These are phyloP conservation scores for Microtus montanus DNA, from an alignment of 2,113 vertebrate species.

Conservation along the genomic window DNA sequence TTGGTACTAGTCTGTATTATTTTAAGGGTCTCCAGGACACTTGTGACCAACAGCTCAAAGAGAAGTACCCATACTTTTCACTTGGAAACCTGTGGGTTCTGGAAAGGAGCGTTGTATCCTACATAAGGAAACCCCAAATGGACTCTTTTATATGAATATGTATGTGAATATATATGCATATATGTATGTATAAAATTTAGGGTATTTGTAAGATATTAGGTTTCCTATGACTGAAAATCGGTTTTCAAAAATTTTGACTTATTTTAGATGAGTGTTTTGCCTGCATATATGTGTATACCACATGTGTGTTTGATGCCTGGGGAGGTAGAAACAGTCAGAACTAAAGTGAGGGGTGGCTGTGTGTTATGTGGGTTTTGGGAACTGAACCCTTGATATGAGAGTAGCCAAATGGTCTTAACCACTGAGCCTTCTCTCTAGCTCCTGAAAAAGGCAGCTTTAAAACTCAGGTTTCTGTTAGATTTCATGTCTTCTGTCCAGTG, in stretches of 20 bases:
- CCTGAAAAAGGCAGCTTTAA: not conserved
- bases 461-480: conserved; percentile 27
- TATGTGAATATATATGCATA: not conserved
- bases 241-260: not conserved
- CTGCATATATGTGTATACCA: not conserved
- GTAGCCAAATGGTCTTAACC: not conserved
- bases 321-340: not conserved
- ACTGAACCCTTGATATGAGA: not conserved
- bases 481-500: not conserved
- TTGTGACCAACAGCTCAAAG: not conserved
- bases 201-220: not conserved
- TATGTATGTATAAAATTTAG: not conserved
- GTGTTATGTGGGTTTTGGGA: not conserved
- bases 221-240: not conserved
- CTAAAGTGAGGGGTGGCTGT: not conserved
- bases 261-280: not conserved
- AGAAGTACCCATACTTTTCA: not conserved
- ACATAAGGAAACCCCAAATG: not conserved
- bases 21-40: not conserved
- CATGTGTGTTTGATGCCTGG: not conserved
- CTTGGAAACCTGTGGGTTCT: not conserved
- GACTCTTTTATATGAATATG: not conserved
- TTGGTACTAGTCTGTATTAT: not conserved
- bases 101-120: not conserved
- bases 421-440: not conserved